These are phyloP conservation scores for Columba janthina DNA, from an alignment of 2,113 vertebrate species.

Conservation along the genomic window DNA sequence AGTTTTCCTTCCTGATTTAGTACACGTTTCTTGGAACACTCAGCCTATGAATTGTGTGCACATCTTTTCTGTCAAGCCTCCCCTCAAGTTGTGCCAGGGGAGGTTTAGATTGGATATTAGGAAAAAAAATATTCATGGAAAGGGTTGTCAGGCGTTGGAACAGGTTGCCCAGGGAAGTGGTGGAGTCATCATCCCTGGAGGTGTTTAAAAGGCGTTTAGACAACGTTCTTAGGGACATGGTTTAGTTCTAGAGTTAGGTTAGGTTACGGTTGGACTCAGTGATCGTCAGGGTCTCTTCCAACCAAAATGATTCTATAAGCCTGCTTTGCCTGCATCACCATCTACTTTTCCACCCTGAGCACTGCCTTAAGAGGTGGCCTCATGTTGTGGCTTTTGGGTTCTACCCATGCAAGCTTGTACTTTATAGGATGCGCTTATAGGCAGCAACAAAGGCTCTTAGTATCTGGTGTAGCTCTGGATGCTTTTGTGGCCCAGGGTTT, in stretches of 20 bases:
- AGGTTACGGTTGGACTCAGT: too few species aligned
- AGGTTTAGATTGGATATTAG: too few species aligned
- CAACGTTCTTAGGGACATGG: too few species aligned
- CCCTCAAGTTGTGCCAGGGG: too few species aligned
- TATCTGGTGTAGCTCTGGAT: not conserved
- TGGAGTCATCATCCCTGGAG: too few species aligned
- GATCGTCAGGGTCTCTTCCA: too few species aligned
- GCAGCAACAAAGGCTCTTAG: rapidly evolving
- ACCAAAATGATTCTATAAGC: too few species aligned
- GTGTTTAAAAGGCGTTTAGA: too few species aligned
- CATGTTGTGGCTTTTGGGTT: not conserved
- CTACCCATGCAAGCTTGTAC: rapidly evolving
- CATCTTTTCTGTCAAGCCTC: not conserved
- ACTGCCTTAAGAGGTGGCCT: not conserved
- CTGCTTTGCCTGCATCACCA: not conserved
- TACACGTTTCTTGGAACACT: not conserved
- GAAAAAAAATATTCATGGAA: too few species aligned
- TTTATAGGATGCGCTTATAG: not conserved
- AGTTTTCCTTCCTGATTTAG: not conserved
- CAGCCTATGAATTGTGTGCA: not conserved
- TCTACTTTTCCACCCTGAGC: not conserved
- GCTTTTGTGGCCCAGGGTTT: not conserved
- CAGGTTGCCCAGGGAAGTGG: too few species aligned
- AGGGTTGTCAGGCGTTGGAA: too few species aligned
- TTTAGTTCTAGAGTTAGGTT: too few species aligned